Percentiles rank a stretch among this genome's conserved stretches.
These are phyloP conservation scores for Patella depressa DNA, from an alignment of 2,888 invertebrate species.

Conservation along the genomic window DNA sequence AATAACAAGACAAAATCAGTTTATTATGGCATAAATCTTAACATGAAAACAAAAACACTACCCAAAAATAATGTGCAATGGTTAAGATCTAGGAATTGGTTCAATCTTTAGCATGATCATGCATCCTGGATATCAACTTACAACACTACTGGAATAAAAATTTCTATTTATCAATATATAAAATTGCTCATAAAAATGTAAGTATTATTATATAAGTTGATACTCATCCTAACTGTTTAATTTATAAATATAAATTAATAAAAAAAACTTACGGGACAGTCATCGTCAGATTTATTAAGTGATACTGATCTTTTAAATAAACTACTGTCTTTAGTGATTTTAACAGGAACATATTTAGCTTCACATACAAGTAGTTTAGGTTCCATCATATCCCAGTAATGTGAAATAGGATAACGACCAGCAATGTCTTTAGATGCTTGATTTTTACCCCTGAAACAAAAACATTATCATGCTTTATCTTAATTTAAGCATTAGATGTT, in stretches of 20 bases:
- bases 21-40: background rate
- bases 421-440: conserved; percentile 73
- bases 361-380: conserved; percentile 88
- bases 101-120: too few species aligned
- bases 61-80: background rate
- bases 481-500: background rate
- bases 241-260: background rate
- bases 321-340: conserved; percentile 34
- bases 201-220: too few species aligned
- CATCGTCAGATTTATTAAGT: conserved; percentile 57
- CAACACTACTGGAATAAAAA: too few species aligned
- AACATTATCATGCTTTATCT: background rate
- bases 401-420: conserved; percentile 75
- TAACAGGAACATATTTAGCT: conserved; percentile 75
- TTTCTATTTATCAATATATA: too few species aligned
- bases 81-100: too few species aligned
- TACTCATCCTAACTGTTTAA: too few species aligned
- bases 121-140: too few species aligned
- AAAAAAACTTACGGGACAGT: conserved; percentile 56
- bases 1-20: conserved; percentile 1
- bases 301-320: conserved; percentile 48
- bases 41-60: background rate
- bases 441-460: conserved; percentile 61
- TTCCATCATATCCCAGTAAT: conserved; percentile 91
- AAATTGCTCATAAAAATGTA: too few species aligned